phyloP scores from a whole-genome alignment of 2,888 invertebrate species.

The Noctua fimbriata region DNA sequence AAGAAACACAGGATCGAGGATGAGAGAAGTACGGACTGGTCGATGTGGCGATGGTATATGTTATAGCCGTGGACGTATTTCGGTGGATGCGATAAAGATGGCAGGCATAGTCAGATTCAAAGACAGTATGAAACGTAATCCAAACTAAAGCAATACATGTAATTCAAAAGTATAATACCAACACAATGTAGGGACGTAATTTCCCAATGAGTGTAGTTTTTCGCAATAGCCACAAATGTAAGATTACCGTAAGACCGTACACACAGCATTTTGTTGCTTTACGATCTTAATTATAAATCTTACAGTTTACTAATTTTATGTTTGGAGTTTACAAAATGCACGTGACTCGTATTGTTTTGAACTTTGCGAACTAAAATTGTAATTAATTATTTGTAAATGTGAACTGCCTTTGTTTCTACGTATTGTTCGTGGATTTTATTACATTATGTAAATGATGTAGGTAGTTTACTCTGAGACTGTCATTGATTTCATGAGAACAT shows the following conservation, averaged over 20 bases:
- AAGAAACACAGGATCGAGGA: neutral
- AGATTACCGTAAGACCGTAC: slow-evolving; percentile 18
- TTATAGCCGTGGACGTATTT: neutral
- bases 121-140: neutral
- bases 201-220: slow-evolving; percentile 49
- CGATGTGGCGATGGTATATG: neutral
- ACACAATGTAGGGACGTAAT: slow-evolving; percentile 35
- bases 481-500: neutral
- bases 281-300: slow-evolving; percentile 45
- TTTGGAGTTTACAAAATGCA: slow-evolving; percentile 37
- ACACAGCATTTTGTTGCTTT: slow-evolving; percentile 31
- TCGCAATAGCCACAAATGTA: slow-evolving; percentile 39
- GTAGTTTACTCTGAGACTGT: neutral
- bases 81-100: neutral
- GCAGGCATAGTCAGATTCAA: neutral
- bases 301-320: slow-evolving; percentile 28
- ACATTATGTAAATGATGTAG: neutral
- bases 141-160: slow-evolving; percentile 6
- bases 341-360: slow-evolving; percentile 25
- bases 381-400: slow-evolving; percentile 30
- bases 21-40: neutral
- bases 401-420: slow-evolving; percentile 10
- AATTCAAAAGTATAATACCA: slow-evolving; percentile 21
- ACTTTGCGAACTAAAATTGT: slow-evolving; percentile 2
- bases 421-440: neutral